Conservation (phyloP, 2,113 vertebrate genomes). For the Erinaceus europaeus region DNA sequence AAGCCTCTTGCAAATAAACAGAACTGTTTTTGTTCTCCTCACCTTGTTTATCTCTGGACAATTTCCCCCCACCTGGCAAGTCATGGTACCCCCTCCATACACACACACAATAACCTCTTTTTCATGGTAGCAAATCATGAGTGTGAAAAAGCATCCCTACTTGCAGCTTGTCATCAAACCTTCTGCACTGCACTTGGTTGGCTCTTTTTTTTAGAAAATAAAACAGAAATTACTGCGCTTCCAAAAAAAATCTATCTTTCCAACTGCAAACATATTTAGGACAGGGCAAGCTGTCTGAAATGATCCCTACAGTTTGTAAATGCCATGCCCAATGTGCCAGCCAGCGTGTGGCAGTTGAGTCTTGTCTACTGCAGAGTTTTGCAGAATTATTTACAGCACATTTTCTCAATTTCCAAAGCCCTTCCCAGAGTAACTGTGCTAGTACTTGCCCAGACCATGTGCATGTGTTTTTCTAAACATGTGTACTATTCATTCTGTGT, state of each 20-base stretch:
- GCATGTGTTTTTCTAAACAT: slow-evolving; percentile 49
- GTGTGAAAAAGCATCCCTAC: slow-evolving; percentile 14
- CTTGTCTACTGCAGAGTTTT: slow-evolving; percentile 50
- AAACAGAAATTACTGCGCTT: slow-evolving; percentile 67
- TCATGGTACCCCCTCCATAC: slow-evolving; percentile 14
- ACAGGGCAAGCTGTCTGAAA: slow-evolving; percentile 73
- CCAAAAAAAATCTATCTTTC: slow-evolving; percentile 56
- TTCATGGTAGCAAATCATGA: slow-evolving; percentile 45
- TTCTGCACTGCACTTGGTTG: slow-evolving; percentile 49
- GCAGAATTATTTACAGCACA: slow-evolving; percentile 64
- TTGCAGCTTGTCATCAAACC: slow-evolving; percentile 44
- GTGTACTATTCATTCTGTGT: slow-evolving; percentile 20
- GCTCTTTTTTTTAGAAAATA: slow-evolving; percentile 59
- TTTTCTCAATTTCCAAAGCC: slow-evolving; percentile 59
- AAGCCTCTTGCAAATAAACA: slow-evolving; percentile 48
- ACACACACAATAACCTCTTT: slow-evolving; percentile 50
- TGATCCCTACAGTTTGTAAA: slow-evolving; percentile 67
- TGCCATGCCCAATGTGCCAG: slow-evolving; percentile 63
- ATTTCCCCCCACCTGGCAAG: slow-evolving; percentile 52
- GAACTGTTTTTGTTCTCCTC: slow-evolving; percentile 39
- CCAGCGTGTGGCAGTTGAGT: slow-evolving; percentile 60
- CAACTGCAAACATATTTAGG: slow-evolving; percentile 71
- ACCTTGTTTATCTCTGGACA: slow-evolving; percentile 62
- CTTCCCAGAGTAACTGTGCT: slow-evolving; percentile 46
- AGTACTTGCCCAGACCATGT: background rate